These are phyloP conservation scores for Nothura maculosa DNA, from an alignment of 2,797 vertebrate species.

Conservation along the genomic window DNA sequence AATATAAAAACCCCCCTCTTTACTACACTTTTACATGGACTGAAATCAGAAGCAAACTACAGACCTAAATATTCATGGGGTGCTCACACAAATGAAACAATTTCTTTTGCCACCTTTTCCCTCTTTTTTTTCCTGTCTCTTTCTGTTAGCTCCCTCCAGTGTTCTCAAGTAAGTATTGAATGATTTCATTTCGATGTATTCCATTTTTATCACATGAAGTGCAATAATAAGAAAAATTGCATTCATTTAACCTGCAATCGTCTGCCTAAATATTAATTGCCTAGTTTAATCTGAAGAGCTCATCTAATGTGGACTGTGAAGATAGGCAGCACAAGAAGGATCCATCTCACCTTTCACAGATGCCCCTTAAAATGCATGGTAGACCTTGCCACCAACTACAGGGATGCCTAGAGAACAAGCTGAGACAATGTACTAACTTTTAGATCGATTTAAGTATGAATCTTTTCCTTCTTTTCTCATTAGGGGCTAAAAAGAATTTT, in stretches of 20 bases:
- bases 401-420: neutral
- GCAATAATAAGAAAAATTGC: neutral
- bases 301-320: neutral
- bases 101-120: neutral
- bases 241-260: neutral
- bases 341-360: neutral
- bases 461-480: neutral
- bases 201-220: neutral
- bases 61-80: neutral
- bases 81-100: neutral
- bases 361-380: neutral
- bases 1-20: conserved; percentile 1
- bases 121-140: conserved; percentile 36
- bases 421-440: neutral
- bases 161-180: conserved; percentile 61
- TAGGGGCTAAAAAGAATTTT: neutral
- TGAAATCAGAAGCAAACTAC: neutral
- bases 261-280: neutral
- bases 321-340: neutral
- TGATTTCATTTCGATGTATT: neutral
- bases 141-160: conserved; percentile 78
- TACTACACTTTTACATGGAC: neutral
- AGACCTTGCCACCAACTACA: neutral
- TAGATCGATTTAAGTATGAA: neutral
- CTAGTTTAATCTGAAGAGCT: neutral